Base-by-base conservation (phyloP, 2,888 invertebrate species). In the Drosophila fulvimacula region DNA sequence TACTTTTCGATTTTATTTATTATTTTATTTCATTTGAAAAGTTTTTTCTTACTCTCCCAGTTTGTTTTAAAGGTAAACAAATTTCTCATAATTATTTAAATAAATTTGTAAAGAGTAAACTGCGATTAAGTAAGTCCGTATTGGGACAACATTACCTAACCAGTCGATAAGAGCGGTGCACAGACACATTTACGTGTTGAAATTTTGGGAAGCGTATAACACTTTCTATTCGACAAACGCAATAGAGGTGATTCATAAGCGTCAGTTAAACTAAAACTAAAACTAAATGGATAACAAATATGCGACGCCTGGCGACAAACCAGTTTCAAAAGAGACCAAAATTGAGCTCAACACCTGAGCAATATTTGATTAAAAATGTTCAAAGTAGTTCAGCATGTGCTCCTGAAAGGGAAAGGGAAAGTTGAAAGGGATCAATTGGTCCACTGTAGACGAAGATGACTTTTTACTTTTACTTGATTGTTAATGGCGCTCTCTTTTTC, bases 341-440 rank as follows among this genome's bases (percentile, higher is more conserved):
- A 55, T 19, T 4, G 27, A 30, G 55, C 46, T n/a, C 27, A 13
- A 38, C 42, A 24, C n/a, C 9, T 36, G 39, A 19, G 24, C 24
- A 38, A 30, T 46, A 19, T 11, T 38, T 19, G 24, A 32, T 46
- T 21, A 11, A 39, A 36, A 38, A n/a, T n/a, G 17, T n/a, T 34
- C 17, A 38, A 48, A n/a, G 34, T 63, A 52, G 57, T 52, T 46
- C 27, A 52, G 57, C 61, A 62, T 64, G 61, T 57, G 79, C 60
- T 70, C 76, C 79, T 76, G 63, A 85, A 88, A 88, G 78, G 34
- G 85, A 83, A 88, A 83, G 77, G 85, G 88, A 83, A 83, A 88
- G 88, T 88, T 72, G 74, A 69, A 75, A 88, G 82, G 82, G 83
- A 76, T 65, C 52, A 57, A 52, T 53, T 27, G 36, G 60, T 62